A percentile compares a stretch with the other conserved stretches of the same genome.
phyloP scores from a whole-genome alignment of 2,888 invertebrate species.

The Eutolmus rufibarbis region DNA sequence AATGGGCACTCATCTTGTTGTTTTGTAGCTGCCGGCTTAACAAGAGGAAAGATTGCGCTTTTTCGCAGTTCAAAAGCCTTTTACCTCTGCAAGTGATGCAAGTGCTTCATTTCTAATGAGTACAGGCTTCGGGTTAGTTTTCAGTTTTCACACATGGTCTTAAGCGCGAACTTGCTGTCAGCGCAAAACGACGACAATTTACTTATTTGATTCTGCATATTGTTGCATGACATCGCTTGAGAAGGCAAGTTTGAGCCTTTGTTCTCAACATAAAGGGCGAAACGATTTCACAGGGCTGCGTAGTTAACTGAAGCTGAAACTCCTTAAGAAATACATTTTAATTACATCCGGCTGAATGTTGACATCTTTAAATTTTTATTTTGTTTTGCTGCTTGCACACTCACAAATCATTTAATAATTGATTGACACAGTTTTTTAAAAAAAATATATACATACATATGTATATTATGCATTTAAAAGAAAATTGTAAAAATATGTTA shows the following conservation, averaged over 20 bases:
- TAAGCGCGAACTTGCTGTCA: neutral
- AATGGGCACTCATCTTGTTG: neutral
- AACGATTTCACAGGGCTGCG: neutral
- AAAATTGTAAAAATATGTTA: no score
- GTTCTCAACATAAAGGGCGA: neutral
- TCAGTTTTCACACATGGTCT: neutral
- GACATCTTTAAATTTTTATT: neutral
- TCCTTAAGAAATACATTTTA: neutral
- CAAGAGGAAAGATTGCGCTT: neutral
- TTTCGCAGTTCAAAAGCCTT: neutral
- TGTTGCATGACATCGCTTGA: neutral
- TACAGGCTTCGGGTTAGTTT: neutral
- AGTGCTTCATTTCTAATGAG: neutral
- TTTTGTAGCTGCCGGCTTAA: neutral
- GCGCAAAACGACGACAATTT: neutral
- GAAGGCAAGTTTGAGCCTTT: neutral
- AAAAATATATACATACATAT: no score
- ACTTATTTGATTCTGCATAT: neutral
- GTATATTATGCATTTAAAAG: no score
- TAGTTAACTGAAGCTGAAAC: slow-evolving; percentile 3
- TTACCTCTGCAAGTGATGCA: neutral
- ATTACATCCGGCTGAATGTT: neutral
- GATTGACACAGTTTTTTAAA: no score
- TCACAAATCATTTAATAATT: no score
- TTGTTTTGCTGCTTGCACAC: neutral